Percentiles rank a stretch among this genome's conserved stretches.
phyloP scores from a whole-genome alignment of 2,797 vertebrate species.

The Carapus acus region DNA sequence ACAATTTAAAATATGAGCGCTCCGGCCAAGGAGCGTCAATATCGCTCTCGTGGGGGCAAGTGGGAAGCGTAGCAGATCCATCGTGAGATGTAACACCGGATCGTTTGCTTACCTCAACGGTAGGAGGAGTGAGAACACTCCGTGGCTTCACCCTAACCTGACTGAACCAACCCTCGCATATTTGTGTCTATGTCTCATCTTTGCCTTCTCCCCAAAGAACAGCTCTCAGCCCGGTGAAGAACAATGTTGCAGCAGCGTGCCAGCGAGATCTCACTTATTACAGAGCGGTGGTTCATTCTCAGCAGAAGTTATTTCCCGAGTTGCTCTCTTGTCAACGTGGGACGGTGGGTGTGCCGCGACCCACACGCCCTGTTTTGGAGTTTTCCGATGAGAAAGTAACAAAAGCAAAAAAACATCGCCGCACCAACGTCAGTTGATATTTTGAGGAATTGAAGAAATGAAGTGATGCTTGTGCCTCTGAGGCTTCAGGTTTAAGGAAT shows the following conservation, averaged over 20 bases:
- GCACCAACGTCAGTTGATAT: not conserved
- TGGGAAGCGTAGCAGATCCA: constrained; percentile 8
- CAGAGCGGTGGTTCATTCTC: constrained; percentile 22
- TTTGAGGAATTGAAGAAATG: constrained; percentile 3
- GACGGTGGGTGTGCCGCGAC: constrained; percentile 30
- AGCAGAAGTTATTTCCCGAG: constrained; percentile 56
- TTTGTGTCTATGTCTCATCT: not conserved
- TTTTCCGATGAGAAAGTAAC: constrained; percentile 47
- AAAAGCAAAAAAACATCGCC: constrained; percentile 5
- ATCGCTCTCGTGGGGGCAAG: constrained; percentile 8
- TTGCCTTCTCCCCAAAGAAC: constrained; percentile 32
- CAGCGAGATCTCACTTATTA: constrained; percentile 36
- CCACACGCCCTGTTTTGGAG: constrained; percentile 14
- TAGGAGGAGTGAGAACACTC: constrained; percentile 12
- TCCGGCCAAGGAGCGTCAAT: constrained; percentile 34
- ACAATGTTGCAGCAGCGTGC: constrained; percentile 26
- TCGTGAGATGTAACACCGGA: constrained; percentile 2
- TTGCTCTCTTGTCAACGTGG: constrained; percentile 41
- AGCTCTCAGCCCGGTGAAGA: constrained; percentile 31
- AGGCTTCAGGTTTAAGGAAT: constrained; percentile 20
- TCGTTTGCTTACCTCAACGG: constrained; percentile 30
- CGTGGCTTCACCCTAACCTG: constrained; percentile 27
- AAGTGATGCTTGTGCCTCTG: too few relatives aligned
- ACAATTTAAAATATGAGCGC: constrained; percentile 18
- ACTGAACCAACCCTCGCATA: constrained; percentile 13